A percentile compares a stretch with the other conserved stretches of the same genome.
phyloP scores from a whole-genome alignment of 2,797 vertebrate species.

The Eospalax fontanierii region DNA sequence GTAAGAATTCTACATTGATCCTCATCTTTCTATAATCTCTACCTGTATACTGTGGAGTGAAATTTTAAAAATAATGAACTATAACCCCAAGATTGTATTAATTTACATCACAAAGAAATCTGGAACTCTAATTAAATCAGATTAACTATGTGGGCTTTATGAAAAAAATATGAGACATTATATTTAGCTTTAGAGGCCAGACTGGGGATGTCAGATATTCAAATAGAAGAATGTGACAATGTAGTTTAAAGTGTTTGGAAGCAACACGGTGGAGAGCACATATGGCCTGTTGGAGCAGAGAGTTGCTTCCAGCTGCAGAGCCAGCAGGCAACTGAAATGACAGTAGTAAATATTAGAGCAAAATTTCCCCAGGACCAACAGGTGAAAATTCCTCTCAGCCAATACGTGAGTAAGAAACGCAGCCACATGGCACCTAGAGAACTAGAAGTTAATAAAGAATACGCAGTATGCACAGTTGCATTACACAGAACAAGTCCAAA shows the following conservation, averaged over 20 bases:
- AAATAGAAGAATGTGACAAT: background rate
- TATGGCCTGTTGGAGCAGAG: background rate
- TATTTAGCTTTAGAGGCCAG: background rate
- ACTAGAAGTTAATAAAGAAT: constrained; percentile 1
- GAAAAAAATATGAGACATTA: background rate
- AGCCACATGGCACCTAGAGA: background rate
- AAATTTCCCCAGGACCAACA: background rate
- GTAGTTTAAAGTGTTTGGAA: background rate
- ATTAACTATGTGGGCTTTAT: background rate
- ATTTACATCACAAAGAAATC: background rate
- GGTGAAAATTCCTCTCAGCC: background rate
- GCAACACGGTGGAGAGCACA: background rate
- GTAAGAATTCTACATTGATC: background rate
- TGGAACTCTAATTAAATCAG: too few relatives aligned
- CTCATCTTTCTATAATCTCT: background rate
- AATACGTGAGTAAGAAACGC: background rate
- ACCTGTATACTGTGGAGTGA: background rate
- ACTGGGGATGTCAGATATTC: background rate
- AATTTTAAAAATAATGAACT: background rate
- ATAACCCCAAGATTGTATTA: background rate
- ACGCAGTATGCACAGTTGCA: background rate
- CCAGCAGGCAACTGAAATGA: background rate
- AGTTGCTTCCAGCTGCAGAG: background rate
- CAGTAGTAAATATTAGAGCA: background rate
- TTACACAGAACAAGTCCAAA: background rate